Base-by-base conservation (phyloP, 2,113 vertebrate species). In the Nestor notabilis region DNA sequence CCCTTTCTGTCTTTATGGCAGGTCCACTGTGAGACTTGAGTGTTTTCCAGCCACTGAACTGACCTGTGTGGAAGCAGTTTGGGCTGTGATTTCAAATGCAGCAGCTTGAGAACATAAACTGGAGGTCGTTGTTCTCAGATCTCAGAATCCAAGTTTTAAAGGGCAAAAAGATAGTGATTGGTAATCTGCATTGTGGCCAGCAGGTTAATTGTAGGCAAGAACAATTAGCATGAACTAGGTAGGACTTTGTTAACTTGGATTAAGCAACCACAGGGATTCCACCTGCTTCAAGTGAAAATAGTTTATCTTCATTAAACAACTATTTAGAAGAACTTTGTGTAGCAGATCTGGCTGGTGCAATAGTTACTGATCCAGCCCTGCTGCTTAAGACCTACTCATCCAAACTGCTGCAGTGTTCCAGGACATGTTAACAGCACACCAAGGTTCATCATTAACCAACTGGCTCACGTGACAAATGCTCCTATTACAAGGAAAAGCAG, bases 361-460 rank as follows among this genome's bases (percentile, higher is more conserved):
- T 13, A 39, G 72, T 60, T 68, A n/a, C 11, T 58, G 72, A 50
- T 65, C 27, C 53, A 41, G 33, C 61, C 55, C 18, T 46, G 60
- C 64, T 50, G 41, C 39, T 23, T 64, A 50, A 74, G 75, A 39
- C 0, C 2, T 64, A 9, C 49, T 84, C 44, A 5, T 81, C 33
- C 68, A 28, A 78, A 37, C 18, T 17, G 35, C 83, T 55, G 70
- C 35, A 3, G 44, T 33, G 76, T 46, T 60, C 35, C 49, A 37
- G 75, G 75, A 18, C 65, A 24, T 55, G 87, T 74, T 79, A 65
- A 41, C 65, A 85, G 87, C 86, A 43, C 61, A 14, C 35, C 66
- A 7, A 21, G 89, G 86, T 90, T 96, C 89, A 96, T 87, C 3
- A 94, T 94, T 94, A 96, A 94, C 95, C 68, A 21, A 6, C 66